Evolutionary conservation across 2,888 invertebrate species (phyloP).

Genomic region (Phortica magna): DNA sequence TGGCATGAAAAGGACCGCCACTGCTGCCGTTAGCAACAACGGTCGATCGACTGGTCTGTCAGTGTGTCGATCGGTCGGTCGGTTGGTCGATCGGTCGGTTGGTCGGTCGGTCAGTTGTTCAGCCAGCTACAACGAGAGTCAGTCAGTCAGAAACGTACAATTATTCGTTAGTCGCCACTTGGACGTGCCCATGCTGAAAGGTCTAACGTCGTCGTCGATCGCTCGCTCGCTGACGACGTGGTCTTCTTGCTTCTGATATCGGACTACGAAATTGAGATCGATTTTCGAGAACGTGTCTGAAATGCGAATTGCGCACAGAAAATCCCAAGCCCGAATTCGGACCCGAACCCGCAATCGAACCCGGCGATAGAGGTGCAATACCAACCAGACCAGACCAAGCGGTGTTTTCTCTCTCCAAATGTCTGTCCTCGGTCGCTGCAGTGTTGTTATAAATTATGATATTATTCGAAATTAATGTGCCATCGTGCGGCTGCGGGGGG

Average conservation of each 20-base stretch:
- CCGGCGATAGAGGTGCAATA: too few relatives aligned
- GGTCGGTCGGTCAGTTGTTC: not conserved
- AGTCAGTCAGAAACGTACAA: not conserved
- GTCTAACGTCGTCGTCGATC: conserved; percentile 25
- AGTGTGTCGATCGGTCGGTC: too few relatives aligned
- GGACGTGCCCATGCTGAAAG: conserved; percentile 46
- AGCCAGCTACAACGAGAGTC: not conserved
- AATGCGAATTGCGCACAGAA: conserved; percentile 50
- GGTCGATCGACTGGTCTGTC: not conserved
- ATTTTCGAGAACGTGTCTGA: conserved; percentile 63
- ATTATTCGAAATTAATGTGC: conserved; percentile 67
- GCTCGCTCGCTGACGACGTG: conserved; percentile 44
- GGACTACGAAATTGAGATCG: conserved; percentile 72
- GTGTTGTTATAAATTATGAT: conserved; percentile 68
- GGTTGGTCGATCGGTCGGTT: not conserved
- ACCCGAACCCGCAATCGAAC: not conserved
- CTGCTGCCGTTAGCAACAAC: not conserved
- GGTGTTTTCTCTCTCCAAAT: not conserved
- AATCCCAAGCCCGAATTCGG: not conserved
- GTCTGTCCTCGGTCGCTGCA: not conserved
- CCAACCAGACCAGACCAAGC: not conserved
- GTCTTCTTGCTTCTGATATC: conserved; percentile 53
- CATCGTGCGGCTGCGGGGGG: conserved; percentile 57
- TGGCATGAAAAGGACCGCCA: conserved; percentile 67
- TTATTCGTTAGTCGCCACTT: conserved; percentile 5